A percentile compares a stretch with the other conserved stretches of the same genome.
Evolutionary conservation across 2,113 vertebrate genomes (phyloP).

Genomic region (Corythoichthys haematopterus): DNA sequence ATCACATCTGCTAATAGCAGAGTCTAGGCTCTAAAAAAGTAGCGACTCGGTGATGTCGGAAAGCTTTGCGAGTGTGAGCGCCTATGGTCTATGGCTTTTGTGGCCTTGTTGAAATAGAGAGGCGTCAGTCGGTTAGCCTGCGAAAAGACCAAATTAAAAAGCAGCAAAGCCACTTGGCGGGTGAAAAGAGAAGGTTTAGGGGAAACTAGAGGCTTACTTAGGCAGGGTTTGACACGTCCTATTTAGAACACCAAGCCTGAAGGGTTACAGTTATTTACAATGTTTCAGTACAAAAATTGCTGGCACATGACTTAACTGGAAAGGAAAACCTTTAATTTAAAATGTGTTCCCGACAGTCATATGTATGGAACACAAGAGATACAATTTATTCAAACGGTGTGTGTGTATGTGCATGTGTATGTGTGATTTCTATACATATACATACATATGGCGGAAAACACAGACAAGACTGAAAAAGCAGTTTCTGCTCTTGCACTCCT

Average conservation of each 20-base stretch:
- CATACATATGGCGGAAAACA: too few relatives aligned
- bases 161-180: slow-evolving; percentile 69
- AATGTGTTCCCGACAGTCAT: slow-evolving; percentile 58
- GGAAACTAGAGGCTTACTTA: slow-evolving; percentile 72
- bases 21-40: slow-evolving; percentile 74
- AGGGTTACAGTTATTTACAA: slow-evolving; percentile 70
- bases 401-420: too few relatives aligned
- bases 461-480: too few relatives aligned
- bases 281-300: slow-evolving; percentile 40
- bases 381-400: neutral
- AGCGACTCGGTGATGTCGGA: slow-evolving; percentile 60
- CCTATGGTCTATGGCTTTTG: slow-evolving; percentile 78
- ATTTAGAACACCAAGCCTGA: slow-evolving; percentile 87
- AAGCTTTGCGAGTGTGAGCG: slow-evolving; percentile 56
- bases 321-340: slow-evolving; percentile 66
- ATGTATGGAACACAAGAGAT: slow-evolving; percentile 48
- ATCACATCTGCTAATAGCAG: slow-evolving; percentile 77
- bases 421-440: too few relatives aligned
- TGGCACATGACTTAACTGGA: slow-evolving; percentile 54
- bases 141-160: slow-evolving; percentile 85
- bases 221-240: slow-evolving; percentile 80
- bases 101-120: slow-evolving; percentile 86
- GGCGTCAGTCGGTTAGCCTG: slow-evolving; percentile 89
- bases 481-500: too few relatives aligned
- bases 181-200: slow-evolving; percentile 75